phyloP scores from a whole-genome alignment of 2,888 invertebrate species.

The Athalia circularis region DNA sequence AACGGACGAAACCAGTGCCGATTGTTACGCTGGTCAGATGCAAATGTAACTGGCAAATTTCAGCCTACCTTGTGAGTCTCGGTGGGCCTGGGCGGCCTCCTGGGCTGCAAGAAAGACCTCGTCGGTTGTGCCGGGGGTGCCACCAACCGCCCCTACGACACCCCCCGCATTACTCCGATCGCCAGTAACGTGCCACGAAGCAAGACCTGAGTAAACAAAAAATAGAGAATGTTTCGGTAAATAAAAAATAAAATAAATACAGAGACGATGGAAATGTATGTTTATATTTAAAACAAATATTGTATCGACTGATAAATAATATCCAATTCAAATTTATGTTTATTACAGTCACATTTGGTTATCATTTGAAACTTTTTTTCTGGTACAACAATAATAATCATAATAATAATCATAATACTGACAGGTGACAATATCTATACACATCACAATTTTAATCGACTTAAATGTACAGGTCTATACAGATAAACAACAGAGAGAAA shows the following conservation, averaged over 20 bases:
- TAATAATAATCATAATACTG: constrained; percentile 11
- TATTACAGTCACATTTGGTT: constrained; percentile 16
- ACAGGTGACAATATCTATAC: constrained; percentile 34
- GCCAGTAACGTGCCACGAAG: constrained; percentile 89
- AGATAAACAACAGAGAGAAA: constrained; percentile 7
- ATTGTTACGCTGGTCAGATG: constrained; percentile 68
- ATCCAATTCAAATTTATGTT: constrained; percentile 11
- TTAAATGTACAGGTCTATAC: too few species aligned
- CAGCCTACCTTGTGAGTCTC: constrained; percentile 94
- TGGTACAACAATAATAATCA: background rate
- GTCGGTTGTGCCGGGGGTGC: constrained; percentile 76
- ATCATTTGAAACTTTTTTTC: constrained; percentile 5
- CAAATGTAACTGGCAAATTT: constrained; percentile 72
- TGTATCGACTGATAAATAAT: background rate
- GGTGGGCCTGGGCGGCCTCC: constrained; percentile 85
- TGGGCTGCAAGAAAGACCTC: constrained; percentile 90
- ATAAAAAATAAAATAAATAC: constrained; percentile 44
- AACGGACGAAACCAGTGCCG: constrained; percentile 58
- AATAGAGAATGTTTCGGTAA: background rate
- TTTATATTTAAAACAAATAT: background rate
- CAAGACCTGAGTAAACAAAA: constrained; percentile 80
- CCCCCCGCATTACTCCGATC: constrained; percentile 80
- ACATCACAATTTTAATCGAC: constrained; percentile 9
- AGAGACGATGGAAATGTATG: constrained; percentile 9
- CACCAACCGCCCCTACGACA: constrained; percentile 68